These are phyloP conservation scores for Cheilosia impressa DNA, from an alignment of 2,888 invertebrate genomes.

Conservation along the genomic window DNA sequence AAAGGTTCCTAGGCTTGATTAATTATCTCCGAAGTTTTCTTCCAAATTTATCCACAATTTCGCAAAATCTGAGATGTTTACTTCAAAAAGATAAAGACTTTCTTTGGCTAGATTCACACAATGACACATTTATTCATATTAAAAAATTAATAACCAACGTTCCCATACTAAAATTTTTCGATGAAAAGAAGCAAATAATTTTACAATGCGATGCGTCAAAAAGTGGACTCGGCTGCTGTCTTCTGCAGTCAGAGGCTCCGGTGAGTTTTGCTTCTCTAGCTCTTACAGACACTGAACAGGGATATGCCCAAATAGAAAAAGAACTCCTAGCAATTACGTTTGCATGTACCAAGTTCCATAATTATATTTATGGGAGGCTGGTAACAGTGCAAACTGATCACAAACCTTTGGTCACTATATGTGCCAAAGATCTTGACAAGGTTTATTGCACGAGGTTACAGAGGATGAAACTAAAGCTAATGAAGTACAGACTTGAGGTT, in stretches of 20 bases:
- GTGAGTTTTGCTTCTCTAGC: conserved; percentile 18
- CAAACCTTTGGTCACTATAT: conserved; percentile 20
- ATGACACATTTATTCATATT: conserved; percentile 5
- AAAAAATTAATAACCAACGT: conserved; percentile 2
- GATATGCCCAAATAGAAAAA: conserved; percentile 4
- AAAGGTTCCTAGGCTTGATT: conserved; percentile 4
- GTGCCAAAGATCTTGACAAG: conserved; percentile 13
- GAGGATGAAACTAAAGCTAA: conserved; percentile 33
- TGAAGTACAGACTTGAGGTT: conserved; percentile 31
- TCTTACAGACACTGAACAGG: background rate
- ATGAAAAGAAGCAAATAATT: conserved; percentile 7
- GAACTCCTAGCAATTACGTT: conserved; percentile 59
- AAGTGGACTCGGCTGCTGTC: conserved; percentile 6
- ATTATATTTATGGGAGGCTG: conserved; percentile 17
- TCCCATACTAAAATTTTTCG: conserved; percentile 14
- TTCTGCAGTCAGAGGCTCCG: background rate
- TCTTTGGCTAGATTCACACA: conserved; percentile 6
- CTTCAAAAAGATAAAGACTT: conserved; percentile 8
- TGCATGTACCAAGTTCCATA: conserved; percentile 49
- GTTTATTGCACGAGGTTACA: conserved; percentile 44
- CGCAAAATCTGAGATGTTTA: background rate
- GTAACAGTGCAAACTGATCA: conserved; percentile 20
- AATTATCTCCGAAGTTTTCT: conserved; percentile 7
- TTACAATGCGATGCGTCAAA: conserved; percentile 10
- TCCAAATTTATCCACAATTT: conserved; percentile 11